Evolutionary conservation across 1,140 invertebrate genomes (phyloP).

Genomic region (Oedothorax gibbosus): DNA sequence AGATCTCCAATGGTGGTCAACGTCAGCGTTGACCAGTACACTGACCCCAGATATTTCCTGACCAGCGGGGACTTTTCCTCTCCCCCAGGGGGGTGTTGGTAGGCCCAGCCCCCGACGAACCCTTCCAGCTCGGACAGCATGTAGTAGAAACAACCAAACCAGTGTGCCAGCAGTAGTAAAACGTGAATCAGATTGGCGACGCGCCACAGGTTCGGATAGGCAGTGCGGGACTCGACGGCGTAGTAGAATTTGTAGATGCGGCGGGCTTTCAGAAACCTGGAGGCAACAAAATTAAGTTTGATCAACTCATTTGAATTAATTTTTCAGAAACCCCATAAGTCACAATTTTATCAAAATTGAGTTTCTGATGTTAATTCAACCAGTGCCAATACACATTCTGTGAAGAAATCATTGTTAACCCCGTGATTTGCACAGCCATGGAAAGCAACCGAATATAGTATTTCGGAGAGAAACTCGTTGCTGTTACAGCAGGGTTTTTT

Average conservation of each 20-base stretch:
- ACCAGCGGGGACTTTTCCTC: conserved; percentile 84
- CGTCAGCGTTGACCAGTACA: conserved; percentile 96
- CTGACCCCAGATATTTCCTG: conserved; percentile 91
- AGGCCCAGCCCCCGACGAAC: conserved; percentile 92
- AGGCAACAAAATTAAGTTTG: neutral
- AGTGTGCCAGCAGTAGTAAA: conserved; percentile 92
- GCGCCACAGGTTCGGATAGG: conserved; percentile 95
- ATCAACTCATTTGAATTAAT: neutral
- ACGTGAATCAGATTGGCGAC: conserved; percentile 95
- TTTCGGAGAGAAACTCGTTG: too few species aligned
- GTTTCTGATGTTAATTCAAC: too few species aligned
- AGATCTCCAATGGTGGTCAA: conserved; percentile 95
- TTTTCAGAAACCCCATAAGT: too few species aligned
- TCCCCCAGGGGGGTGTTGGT: conserved; percentile 76
- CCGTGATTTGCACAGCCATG: too few species aligned
- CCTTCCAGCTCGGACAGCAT: conserved; percentile 91
- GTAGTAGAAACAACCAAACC: conserved; percentile 98
- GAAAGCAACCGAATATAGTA: too few species aligned
- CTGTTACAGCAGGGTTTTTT: too few species aligned
- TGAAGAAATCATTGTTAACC: too few species aligned
- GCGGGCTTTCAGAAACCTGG: conserved; percentile 79
- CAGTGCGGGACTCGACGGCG: conserved; percentile 93
- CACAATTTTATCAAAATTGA: too few species aligned
- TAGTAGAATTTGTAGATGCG: conserved; percentile 93
- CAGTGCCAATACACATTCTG: too few species aligned